Conservation (phyloP, 1,140 invertebrate genomes). For the Choristoneura fumiferana region DNA sequence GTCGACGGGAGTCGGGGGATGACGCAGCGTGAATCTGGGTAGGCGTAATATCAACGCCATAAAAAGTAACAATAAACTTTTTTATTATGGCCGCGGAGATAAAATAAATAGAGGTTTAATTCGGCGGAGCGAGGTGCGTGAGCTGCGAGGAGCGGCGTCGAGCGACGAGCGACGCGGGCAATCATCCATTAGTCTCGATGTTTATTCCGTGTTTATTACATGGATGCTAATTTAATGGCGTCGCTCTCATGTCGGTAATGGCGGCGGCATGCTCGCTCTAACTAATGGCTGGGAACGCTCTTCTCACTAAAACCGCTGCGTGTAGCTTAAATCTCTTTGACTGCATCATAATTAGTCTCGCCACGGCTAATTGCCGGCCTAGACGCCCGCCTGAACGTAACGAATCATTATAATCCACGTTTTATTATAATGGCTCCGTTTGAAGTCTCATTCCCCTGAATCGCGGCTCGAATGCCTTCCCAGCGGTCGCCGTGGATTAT, state of each 20-base stretch:
- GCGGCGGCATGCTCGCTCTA: conserved; percentile 19
- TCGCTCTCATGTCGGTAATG: conserved; percentile 45
- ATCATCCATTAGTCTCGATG: conserved; percentile 68
- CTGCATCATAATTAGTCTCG: conserved; percentile 46
- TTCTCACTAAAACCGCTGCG: conserved; percentile 30
- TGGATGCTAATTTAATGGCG: conserved; percentile 55
- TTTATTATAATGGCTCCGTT: conserved; percentile 43
- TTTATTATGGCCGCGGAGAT: conserved; percentile 56
- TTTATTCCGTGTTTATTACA: conserved; percentile 62
- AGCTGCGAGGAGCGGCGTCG: conserved; percentile 23
- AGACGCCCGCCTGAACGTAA: conserved; percentile 34
- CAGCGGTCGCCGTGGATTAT: conserved; percentile 58
- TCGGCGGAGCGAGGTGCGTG: conserved; percentile 31
- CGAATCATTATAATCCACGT: conserved; percentile 46
- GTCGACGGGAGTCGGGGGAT: conserved; percentile 2
- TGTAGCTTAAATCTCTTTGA: conserved; percentile 37
- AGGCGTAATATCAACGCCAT: conserved; percentile 50
- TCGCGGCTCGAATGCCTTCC: conserved; percentile 45
- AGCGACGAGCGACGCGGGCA: conserved; percentile 30
- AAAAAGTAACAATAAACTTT: conserved; percentile 70
- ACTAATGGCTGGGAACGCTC: conserved; percentile 3
- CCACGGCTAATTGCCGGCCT: conserved; percentile 39
- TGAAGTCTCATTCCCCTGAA: conserved; percentile 50
- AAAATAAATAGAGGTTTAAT: conserved; percentile 66
- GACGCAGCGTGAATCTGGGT: conserved; percentile 22